Conservation (phyloP, 2,797 vertebrate species). For the Alosa sapidissima region DNA sequence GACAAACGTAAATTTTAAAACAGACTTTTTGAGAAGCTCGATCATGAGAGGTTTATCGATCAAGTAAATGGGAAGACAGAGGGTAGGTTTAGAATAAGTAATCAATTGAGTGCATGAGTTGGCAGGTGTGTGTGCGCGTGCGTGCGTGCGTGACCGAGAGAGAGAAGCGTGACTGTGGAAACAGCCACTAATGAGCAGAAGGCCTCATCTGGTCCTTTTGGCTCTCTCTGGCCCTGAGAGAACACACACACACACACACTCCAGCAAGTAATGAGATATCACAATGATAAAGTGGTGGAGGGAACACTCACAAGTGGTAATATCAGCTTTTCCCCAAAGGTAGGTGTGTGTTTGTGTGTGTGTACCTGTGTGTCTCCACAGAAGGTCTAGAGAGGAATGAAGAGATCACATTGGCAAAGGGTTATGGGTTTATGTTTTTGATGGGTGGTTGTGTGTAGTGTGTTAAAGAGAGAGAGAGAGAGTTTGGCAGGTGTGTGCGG, state of each 20-base stretch:
- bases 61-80: background rate
- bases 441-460: too few relatives aligned
- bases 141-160: background rate
- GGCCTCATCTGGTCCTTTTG: conserved; percentile 9
- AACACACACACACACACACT: background rate
- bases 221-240: background rate
- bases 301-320: conserved; percentile 3
- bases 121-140: background rate
- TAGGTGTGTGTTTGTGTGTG: background rate
- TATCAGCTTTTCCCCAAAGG: conserved; percentile 1
- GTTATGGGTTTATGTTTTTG: too few relatives aligned
- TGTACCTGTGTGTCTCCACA: background rate
- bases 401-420: too few relatives aligned
- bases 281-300: conserved; percentile 2
- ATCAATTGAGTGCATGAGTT: background rate
- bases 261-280: conserved; percentile 17
- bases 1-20: too few relatives aligned
- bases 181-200: conserved; percentile 2
- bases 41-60: too few relatives aligned
- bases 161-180: background rate
- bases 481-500: too few relatives aligned
- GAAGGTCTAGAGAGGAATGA: too few relatives aligned
- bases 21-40: too few relatives aligned
- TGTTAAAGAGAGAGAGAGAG: too few relatives aligned
- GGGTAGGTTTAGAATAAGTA: background rate